Evolutionary conservation across 2,888 invertebrate species (phyloP).

Genomic region (Caenorhabditis sinica): DNA sequence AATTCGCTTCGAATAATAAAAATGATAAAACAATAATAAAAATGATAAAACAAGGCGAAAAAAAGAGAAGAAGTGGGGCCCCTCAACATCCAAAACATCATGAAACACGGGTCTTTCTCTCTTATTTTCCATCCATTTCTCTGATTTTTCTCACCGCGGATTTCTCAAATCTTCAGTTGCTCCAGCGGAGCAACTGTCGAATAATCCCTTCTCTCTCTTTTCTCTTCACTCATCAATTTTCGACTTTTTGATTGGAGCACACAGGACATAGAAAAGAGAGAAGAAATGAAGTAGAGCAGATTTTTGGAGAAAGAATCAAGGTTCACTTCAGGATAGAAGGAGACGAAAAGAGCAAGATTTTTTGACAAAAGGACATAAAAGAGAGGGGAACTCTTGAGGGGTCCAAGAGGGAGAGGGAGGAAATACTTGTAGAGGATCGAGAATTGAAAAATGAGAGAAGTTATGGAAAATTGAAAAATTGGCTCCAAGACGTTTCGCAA

Average conservation of each 20-base stretch:
- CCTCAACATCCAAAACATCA: constrained; percentile 31
- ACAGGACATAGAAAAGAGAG: background rate
- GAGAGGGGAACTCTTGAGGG: constrained; percentile 24
- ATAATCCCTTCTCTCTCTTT: background rate
- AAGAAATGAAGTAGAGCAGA: background rate
- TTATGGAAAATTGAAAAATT: background rate
- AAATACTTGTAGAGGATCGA: constrained; percentile 29
- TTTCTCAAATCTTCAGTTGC: constrained; percentile 19
- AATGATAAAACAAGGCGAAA: background rate
- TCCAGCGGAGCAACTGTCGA: constrained; percentile 18
- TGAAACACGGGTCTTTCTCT: constrained; percentile 20
- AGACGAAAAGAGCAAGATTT: background rate
- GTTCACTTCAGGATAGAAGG: constrained; percentile 17
- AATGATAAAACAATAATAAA: constrained; percentile 14
- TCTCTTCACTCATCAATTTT: constrained; percentile 5
- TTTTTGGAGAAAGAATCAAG: constrained; percentile 19
- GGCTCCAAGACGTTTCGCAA: no score
- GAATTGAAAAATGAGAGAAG: background rate
- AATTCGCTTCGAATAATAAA: constrained; percentile 17
- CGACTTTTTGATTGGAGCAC: constrained; percentile 35
- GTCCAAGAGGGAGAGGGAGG: constrained; percentile 2
- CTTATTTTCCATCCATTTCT: background rate
- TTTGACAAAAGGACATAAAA: background rate
- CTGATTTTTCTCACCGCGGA: constrained; percentile 32
- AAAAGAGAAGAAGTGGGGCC: background rate